phyloP scores from a whole-genome alignment of 2,113 vertebrate species.

The Menura novaehollandiae region DNA sequence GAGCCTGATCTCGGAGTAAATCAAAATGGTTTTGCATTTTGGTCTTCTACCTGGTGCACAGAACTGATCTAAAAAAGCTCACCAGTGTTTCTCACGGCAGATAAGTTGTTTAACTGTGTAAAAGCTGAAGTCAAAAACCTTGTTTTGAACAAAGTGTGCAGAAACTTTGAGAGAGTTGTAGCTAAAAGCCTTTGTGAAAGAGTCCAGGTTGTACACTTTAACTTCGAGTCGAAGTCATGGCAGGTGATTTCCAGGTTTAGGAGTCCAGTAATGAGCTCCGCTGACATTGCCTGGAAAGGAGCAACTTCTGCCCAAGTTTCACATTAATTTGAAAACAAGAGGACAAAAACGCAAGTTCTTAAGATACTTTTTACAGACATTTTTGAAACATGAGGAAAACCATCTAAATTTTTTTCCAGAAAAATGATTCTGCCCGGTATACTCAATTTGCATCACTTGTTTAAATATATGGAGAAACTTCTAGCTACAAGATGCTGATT shows the following conservation, averaged over 20 bases:
- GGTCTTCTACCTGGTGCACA: neutral
- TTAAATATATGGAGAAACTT: neutral
- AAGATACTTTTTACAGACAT: neutral
- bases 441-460: neutral
- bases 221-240: neutral
- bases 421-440: neutral
- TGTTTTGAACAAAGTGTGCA: neutral
- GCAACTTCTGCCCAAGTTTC: neutral
- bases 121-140: neutral
- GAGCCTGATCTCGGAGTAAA: neutral
- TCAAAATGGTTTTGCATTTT: slow-evolving; percentile 15
- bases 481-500: neutral
- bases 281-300: neutral
- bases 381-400: neutral
- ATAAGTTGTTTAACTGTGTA: neutral
- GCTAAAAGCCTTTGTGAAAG: neutral
- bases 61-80: neutral
- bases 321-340: neutral
- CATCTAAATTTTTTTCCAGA: neutral
- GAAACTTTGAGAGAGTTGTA: neutral
- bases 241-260: neutral
- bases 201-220: neutral
- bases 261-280: neutral
- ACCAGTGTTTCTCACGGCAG: neutral
- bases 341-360: neutral